These are phyloP conservation scores for Lerema accius DNA, from an alignment of 1,140 invertebrate species.

Conservation along the genomic window DNA sequence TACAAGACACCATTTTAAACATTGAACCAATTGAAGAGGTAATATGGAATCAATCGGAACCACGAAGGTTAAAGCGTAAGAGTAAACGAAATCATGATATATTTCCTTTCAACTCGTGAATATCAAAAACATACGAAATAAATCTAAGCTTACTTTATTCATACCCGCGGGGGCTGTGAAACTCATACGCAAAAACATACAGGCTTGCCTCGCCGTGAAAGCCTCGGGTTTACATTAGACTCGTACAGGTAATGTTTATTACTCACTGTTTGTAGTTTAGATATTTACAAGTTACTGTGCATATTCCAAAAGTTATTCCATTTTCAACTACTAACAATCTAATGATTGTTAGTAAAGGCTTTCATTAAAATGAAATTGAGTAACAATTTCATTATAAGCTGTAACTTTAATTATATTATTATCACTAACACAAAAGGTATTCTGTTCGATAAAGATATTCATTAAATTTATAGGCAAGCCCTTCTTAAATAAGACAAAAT, in stretches of 20 bases:
- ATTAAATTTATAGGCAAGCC: not conserved
- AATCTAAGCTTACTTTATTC: constrained; percentile 22
- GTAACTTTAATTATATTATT: not conserved
- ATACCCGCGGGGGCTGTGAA: constrained; percentile 7
- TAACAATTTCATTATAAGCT: not conserved
- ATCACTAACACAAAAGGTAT: not conserved
- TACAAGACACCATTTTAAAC: too few species aligned
- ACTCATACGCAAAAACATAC: constrained; percentile 28
- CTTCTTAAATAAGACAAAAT: constrained; percentile 5
- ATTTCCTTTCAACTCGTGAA: constrained; percentile 16
- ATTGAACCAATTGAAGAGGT: constrained; percentile 1
- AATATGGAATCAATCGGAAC: not conserved
- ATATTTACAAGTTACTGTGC: constrained; percentile 19
- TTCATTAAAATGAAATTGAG: not conserved
- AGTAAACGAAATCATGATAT: constrained; percentile 6
- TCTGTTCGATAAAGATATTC: not conserved
- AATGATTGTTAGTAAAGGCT: not conserved
- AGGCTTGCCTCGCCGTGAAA: not conserved
- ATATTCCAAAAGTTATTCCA: constrained; percentile 16
- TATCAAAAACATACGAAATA: constrained; percentile 10
- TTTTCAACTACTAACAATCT: constrained; percentile 16
- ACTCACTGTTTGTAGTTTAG: constrained; percentile 7
- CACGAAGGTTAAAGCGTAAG: constrained; percentile 1
- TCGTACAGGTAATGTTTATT: constrained; percentile 19
- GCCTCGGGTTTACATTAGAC: constrained; percentile 8